Percentiles rank a stretch among this genome's conserved stretches.
Evolutionary conservation across 2,113 vertebrate species (phyloP).

Genomic region (Oostethus manadensis): DNA sequence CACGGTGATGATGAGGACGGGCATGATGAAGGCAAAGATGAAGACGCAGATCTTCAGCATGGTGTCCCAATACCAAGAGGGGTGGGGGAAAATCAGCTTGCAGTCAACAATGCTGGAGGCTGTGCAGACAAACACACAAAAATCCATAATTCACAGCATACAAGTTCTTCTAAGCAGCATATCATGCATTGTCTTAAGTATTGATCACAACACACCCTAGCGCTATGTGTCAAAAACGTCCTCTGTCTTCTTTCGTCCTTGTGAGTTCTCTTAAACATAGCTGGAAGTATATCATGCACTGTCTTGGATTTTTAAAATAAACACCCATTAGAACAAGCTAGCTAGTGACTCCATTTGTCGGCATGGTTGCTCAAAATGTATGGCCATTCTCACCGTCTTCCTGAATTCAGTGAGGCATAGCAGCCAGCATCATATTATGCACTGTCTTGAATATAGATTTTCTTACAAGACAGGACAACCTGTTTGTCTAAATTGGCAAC

Average conservation of each 20-base stretch:
- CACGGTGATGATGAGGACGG: constrained; percentile 93
- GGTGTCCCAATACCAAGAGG: constrained; percentile 97
- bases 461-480: neutral
- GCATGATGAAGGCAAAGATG: constrained; percentile 99
- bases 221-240: neutral
- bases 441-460: neutral
- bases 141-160: neutral
- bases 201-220: neutral
- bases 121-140: constrained; percentile 22
- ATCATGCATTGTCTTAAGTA: neutral
- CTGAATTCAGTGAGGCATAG: neutral
- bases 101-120: constrained; percentile 81
- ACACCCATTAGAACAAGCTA: too few species aligned
- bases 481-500: neutral
- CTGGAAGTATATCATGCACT: neutral
- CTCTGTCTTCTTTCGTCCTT: neutral
- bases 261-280: neutral
- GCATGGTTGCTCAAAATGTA: neutral
- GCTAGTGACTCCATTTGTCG: too few species aligned
- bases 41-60: constrained; percentile 98
- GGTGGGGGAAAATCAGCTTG: constrained; percentile 87
- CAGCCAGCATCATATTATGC: neutral
- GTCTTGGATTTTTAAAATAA: neutral
- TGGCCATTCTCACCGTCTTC: neutral
- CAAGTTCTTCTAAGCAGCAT: neutral